Conservation (phyloP, 2,113 vertebrate genomes). For the Tachuris rubrigastra region DNA sequence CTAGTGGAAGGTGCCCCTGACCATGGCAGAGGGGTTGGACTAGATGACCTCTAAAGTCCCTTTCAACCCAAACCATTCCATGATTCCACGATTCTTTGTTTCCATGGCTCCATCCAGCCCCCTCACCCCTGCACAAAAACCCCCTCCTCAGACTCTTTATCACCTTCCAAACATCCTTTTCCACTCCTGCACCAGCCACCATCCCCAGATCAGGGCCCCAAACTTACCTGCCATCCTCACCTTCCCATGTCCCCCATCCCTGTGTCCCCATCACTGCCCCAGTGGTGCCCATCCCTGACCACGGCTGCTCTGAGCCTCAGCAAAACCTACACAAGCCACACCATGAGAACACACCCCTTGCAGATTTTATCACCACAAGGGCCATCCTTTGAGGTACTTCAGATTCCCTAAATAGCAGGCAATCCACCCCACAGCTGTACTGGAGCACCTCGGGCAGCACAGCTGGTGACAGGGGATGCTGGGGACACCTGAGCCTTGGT, state of each 20-base stretch:
- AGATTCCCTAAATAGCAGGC: neutral
- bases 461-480: neutral
- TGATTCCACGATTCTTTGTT: neutral
- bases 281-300: fast-evolving
- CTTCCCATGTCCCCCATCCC: neutral
- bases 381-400: neutral
- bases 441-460: fast-evolving
- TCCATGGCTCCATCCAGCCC: neutral
- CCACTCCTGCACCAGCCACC: neutral
- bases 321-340: neutral
- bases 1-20: fast-evolving
- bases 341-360: neutral
- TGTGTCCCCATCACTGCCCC: fast-evolving
- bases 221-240: neutral
- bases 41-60: neutral
- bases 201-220: neutral
- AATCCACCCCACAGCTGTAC: neutral
- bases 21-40: fast-evolving
- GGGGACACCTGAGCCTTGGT: neutral
- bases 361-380: neutral
- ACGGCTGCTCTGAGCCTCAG: neutral
- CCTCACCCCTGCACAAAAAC: neutral
- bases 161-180: neutral
- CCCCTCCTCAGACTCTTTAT: fast-evolving
- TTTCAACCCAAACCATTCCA: neutral